Base-by-base conservation (phyloP, 1,140 invertebrate species). In the Drosophila pachea region DNA sequence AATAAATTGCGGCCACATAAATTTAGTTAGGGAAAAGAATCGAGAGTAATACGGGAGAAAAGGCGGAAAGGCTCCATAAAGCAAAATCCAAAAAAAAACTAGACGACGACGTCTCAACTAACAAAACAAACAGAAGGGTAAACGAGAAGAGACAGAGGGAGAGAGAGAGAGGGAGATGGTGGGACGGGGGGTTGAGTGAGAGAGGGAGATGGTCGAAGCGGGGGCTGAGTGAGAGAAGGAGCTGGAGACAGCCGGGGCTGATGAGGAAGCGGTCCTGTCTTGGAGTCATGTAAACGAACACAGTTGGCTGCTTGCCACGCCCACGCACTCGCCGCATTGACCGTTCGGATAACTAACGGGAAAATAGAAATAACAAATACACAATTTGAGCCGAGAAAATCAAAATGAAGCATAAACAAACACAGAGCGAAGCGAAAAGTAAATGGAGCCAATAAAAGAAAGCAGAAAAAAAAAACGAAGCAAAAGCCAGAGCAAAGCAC, bases 331-430 rank as follows among this genome's bases (percentile, higher is more conserved):
- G 33, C 45, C 61, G 55, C 63, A 14, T 40, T 66, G 62, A 70
- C 64, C 63, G 56, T 35, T 35, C 43, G 52, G 68, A 72, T 67
- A 71, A 75, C 60, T 76, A 74, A 78, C 75, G 79, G 22, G 22
- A 78, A 83, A 79, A 83, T 84, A 73, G 75, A 84, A 83, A 83
- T 76, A 83, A 84, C 78, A 83, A 83, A 83, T 83, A 83, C 75
- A 73, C 75, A 73, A 83, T 78, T 83, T 78, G 68, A 83, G 78
- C 78, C 67, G 78, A 65, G 76, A 83, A 83, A 83, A 83, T 83
- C 78, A 83, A 84, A 83, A 83, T 83, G 78, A 76, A 78, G 79
- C 78, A 83, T 79, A 83, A 84, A 84, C 78, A 83, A 83, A 84
- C 77, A 60, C 69, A 59, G 49, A 58, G 58, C 38, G 32, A 42